These are phyloP conservation scores for Falco peregrinus DNA, from an alignment of 2,797 vertebrate genomes.

Conservation along the genomic window DNA sequence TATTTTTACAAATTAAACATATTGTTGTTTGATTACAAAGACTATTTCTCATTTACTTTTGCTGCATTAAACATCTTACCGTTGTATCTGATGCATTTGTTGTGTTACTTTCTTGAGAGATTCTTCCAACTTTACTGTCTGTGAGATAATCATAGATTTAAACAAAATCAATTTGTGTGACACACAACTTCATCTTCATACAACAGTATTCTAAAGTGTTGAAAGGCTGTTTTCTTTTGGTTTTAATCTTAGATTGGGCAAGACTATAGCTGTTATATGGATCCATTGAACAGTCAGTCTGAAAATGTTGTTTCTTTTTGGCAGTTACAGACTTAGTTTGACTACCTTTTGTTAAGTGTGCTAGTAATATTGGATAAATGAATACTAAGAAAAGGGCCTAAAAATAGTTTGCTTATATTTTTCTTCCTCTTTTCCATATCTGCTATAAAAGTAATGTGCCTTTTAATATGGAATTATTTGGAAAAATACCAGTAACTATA, in stretches of 20 bases:
- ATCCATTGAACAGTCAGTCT: neutral
- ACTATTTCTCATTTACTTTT: neutral
- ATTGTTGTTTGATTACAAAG: neutral
- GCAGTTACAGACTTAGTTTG: neutral
- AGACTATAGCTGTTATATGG: neutral
- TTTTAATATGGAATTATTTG: neutral
- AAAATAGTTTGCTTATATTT: neutral
- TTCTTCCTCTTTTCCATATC: neutral
- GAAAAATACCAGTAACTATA: neutral
- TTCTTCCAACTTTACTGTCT: constrained; percentile 86
- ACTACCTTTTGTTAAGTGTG: neutral
- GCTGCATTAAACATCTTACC: constrained; percentile 73
- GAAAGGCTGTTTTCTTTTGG: neutral
- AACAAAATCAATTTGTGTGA: neutral
- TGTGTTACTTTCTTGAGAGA: constrained; percentile 79
- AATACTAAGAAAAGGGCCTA: neutral
- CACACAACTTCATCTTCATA: neutral
- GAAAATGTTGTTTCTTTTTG: neutral
- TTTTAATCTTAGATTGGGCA: neutral
- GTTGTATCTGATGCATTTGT: constrained; percentile 81
- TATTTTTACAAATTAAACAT: neutral
- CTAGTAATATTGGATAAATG: neutral
- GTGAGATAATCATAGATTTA: constrained; percentile 22
- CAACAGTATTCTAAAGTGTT: neutral
- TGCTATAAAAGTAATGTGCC: neutral